A percentile compares a stretch with the other conserved stretches of the same genome.
These are phyloP conservation scores for Amitus sp. DNA, from an alignment of 2,888 invertebrate genomes.

Conservation along the genomic window DNA sequence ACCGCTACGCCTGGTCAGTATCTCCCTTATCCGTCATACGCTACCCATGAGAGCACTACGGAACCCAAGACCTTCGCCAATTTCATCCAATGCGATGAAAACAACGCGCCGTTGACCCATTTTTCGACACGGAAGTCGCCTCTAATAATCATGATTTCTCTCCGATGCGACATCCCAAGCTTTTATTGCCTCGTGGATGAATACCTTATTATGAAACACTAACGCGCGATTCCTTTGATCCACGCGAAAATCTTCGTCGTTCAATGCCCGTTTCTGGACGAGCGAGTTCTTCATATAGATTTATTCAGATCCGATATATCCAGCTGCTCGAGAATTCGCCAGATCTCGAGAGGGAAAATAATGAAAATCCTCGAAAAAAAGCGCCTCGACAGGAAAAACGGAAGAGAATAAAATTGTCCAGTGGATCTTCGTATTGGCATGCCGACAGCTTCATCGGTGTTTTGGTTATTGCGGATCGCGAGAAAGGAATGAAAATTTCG, in stretches of 20 bases:
- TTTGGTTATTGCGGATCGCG: too few relatives aligned
- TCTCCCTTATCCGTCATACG: constrained; percentile 21
- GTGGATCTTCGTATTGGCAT: too few relatives aligned
- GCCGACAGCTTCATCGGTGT: too few relatives aligned
- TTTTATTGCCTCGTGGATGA: background rate
- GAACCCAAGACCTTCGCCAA: constrained; percentile 23
- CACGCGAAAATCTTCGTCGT: constrained; percentile 27
- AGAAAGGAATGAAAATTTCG: too few relatives aligned
- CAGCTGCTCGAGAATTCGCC: too few relatives aligned
- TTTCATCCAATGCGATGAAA: constrained; percentile 29
- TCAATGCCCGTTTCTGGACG: constrained; percentile 22
- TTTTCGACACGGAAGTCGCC: constrained; percentile 11
- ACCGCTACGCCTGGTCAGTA: constrained; percentile 29
- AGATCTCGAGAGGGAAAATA: constrained; percentile 7
- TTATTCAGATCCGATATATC: too few relatives aligned
- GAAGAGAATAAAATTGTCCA: too few relatives aligned
- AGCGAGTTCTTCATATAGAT: too few relatives aligned
- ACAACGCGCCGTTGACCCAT: constrained; percentile 25
- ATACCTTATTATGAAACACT: background rate
- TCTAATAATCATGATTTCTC: too few relatives aligned
- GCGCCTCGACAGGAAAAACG: too few relatives aligned
- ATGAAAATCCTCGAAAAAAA: too few relatives aligned
- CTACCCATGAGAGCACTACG: constrained; percentile 32
- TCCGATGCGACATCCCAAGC: background rate
- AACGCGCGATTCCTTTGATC: constrained; percentile 25